Evolutionary conservation across 2,113 vertebrate genomes (phyloP).

Genomic region (Tragelaphus scriptus): DNA sequence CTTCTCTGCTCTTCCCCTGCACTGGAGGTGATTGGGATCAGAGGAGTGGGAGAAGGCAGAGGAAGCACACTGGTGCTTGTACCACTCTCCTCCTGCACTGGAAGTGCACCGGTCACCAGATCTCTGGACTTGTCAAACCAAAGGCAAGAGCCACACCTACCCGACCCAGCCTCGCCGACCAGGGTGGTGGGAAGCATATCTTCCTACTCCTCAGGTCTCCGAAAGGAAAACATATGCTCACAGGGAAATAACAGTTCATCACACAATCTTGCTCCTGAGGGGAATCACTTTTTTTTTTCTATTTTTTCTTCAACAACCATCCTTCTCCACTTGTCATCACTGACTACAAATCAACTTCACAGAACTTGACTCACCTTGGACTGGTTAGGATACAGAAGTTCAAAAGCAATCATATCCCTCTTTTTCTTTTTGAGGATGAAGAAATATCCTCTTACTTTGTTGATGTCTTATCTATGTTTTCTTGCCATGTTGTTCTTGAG

Average conservation of each 20-base stretch:
- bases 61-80: fast-evolving
- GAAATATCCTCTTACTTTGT: neutral
- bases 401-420: neutral
- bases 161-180: fast-evolving
- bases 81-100: fast-evolving
- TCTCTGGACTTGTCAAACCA: neutral
- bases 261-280: fast-evolving
- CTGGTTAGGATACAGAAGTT: neutral
- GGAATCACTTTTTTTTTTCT: neutral
- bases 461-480: neutral
- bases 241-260: fast-evolving
- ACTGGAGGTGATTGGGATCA: too few relatives aligned
- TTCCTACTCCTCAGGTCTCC: neutral
- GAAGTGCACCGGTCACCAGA: fast-evolving
- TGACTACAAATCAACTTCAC: neutral
- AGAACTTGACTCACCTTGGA: neutral
- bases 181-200: neutral
- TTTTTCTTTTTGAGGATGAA: neutral
- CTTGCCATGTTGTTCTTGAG: neutral
- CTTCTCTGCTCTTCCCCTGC: neutral
- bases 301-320: neutral
- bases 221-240: neutral
- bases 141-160: fast-evolving
- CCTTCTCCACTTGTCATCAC: neutral
- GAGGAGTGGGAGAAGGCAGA: neutral